Base-by-base conservation (phyloP, 2,113 vertebrate genomes). In the Pteronura brasiliensis region DNA sequence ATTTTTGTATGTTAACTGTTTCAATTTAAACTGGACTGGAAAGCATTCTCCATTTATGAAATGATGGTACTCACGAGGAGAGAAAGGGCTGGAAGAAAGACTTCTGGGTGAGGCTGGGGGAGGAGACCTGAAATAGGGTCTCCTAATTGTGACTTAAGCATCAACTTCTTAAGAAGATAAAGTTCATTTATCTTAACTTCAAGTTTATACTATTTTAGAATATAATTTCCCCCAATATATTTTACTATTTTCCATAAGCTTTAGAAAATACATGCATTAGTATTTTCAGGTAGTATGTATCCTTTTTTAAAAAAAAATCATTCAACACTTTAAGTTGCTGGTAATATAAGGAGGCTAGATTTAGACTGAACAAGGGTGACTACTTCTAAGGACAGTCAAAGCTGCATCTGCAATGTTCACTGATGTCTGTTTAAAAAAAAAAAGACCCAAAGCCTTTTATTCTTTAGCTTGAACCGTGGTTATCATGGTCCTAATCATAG, bases 401-500 rank as follows among this genome's bases (percentile, higher is more conserved):
- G 8, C 71, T 90, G 52, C 25, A 36, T 69, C 84, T 96, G 52
- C 71, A 10, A 3, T 71, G 57, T 80, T 92, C 93, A 79, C 59
- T 87, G 93, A 88, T 76, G 74, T 69, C 89, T 96, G 65, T 92
- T 89, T 44, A 63, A 92, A 65, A 55, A 57, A 65, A 63, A 80
- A 44, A 71, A 71, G 6, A 21, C 31, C 95, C 86, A 89, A 76
- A 95, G 76, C 21, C 21, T 93, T 94, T 98, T 94, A 86, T 47
- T 52, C 44, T 95, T 7, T 96, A 65, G 63, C 55, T 95, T 91
- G 81, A 93, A 61, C 94, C 96, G 7, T 92, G 85, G 80, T 95
- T 97, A 95, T 98, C 89, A 63, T 25, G 63, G 80, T 11, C 83
- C 83, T 98, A 98, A 98, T 98, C 96, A 98, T 21, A 95, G 88